A percentile compares a stretch with the other conserved stretches of the same genome.
Conservation (phyloP, 2,113 vertebrate genomes). For the Sturnus vulgaris region DNA sequence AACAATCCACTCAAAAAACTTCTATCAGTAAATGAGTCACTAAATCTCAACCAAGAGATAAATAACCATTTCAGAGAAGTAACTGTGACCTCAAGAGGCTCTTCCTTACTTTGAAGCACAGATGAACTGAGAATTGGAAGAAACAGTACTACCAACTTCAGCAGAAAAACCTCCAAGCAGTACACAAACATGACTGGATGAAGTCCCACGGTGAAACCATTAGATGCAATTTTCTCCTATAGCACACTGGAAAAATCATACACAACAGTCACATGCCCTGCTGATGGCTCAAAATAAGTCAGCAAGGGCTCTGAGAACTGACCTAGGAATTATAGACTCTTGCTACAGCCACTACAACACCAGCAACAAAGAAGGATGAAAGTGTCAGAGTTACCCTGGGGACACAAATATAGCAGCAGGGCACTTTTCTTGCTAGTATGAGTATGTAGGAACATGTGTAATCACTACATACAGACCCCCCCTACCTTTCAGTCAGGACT, state of each 20-base stretch:
- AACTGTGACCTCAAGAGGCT: conserved; percentile 1
- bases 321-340: not conserved
- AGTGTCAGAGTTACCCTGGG: not conserved
- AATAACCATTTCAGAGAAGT: not conserved
- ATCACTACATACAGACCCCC: not conserved
- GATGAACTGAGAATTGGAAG: not conserved
- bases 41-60: not conserved
- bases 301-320: not conserved
- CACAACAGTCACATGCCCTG: not conserved
- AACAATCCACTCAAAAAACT: not conserved
- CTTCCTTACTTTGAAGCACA: not conserved
- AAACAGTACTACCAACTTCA: not conserved
- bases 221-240: not conserved
- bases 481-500: not conserved
- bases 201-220: not conserved
- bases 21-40: not conserved
- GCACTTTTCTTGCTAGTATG: not conserved
- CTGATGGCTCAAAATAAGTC: not conserved
- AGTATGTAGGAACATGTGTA: not conserved
- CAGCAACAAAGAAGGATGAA: not conserved
- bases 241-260: not conserved
- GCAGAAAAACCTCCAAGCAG: not conserved
- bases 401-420: not conserved
- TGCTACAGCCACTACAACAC: not conserved
- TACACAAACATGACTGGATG: not conserved